Conservation (phyloP, 2,888 invertebrate species). For the Hydroisotoma schaefferi region DNA sequence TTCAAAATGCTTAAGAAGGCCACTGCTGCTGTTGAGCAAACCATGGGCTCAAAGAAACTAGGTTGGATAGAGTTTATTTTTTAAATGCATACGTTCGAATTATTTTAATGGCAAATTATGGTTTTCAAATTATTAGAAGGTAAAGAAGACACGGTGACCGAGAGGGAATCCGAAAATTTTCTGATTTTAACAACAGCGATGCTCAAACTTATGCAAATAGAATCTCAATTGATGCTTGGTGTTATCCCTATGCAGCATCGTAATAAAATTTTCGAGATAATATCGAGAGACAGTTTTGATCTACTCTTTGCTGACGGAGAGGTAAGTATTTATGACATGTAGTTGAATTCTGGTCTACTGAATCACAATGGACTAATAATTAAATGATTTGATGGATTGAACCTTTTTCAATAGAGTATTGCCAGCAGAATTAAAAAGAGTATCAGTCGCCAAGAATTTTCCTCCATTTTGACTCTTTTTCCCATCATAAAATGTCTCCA, state of each 20-base stretch:
- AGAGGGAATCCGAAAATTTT: slow-evolving; percentile 80
- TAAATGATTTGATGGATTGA: neutral
- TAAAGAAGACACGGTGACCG: slow-evolving; percentile 64
- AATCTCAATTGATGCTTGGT: slow-evolving; percentile 75
- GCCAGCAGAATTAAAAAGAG: slow-evolving; percentile 71
- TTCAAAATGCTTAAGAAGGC: slow-evolving; percentile 78
- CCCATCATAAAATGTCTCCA: slow-evolving; percentile 76
- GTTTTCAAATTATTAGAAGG: slow-evolving; percentile 49
- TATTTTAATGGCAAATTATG: neutral
- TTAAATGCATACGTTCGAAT: neutral
- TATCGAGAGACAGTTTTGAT: slow-evolving; percentile 80
- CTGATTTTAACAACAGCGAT: slow-evolving; percentile 76
- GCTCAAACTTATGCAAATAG: slow-evolving; percentile 80
- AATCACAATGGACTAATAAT: no score
- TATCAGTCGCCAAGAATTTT: slow-evolving; percentile 72
- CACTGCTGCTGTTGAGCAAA: slow-evolving; percentile 76
- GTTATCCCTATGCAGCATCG: slow-evolving; percentile 78
- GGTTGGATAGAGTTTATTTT: neutral
- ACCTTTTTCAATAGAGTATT: slow-evolving; percentile 58
- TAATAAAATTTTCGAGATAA: slow-evolving; percentile 75
- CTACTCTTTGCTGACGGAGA: slow-evolving; percentile 82
- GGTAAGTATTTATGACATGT: slow-evolving; percentile 53
- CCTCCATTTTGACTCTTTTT: slow-evolving; percentile 73
- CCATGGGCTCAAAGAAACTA: slow-evolving; percentile 50
- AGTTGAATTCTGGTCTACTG: neutral